Conservation (phyloP, 2,888 invertebrate species). For the Spodoptera exigua region DNA sequence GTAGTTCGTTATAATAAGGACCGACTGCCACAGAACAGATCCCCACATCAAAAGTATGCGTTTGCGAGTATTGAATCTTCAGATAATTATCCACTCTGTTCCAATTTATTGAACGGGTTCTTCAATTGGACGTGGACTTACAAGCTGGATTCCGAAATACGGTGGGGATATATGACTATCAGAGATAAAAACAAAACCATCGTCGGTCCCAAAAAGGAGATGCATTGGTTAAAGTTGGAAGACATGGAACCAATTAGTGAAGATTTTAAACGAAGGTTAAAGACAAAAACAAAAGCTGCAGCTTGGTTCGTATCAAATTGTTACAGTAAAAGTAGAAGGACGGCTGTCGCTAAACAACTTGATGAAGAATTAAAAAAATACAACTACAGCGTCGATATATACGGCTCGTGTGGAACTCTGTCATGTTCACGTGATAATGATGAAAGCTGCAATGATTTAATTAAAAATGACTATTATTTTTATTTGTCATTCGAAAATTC, state of each 20-base stretch:
- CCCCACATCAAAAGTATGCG: conserved; percentile 71
- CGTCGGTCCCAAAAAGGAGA: conserved; percentile 67
- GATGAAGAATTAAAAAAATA: conserved; percentile 44
- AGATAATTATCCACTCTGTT: conserved; percentile 67
- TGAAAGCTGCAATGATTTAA: conserved; percentile 62
- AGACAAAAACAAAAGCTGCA: conserved; percentile 61
- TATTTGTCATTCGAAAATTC: conserved; percentile 79
- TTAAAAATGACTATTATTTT: conserved; percentile 68
- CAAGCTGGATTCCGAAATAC: conserved; percentile 71
- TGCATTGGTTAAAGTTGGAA: conserved; percentile 66
- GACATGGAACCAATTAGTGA: conserved; percentile 67
- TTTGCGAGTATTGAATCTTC: conserved; percentile 75
- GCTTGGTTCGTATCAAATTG: conserved; percentile 70
- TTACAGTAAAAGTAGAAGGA: conserved; percentile 50
- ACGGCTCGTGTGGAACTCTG: conserved; percentile 55
- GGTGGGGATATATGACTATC: conserved; percentile 69
- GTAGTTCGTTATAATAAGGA: conserved; percentile 31
- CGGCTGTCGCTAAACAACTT: conserved; percentile 35
- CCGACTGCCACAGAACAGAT: conserved; percentile 60
- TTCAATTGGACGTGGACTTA: conserved; percentile 82
- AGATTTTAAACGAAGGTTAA: conserved; percentile 61
- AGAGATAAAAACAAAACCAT: conserved; percentile 60
- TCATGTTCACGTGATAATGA: conserved; percentile 56
- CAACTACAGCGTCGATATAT: conserved; percentile 53
- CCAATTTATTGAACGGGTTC: conserved; percentile 62